Conservation (phyloP, 2,888 invertebrate species). For the Cephus spinipes region DNA sequence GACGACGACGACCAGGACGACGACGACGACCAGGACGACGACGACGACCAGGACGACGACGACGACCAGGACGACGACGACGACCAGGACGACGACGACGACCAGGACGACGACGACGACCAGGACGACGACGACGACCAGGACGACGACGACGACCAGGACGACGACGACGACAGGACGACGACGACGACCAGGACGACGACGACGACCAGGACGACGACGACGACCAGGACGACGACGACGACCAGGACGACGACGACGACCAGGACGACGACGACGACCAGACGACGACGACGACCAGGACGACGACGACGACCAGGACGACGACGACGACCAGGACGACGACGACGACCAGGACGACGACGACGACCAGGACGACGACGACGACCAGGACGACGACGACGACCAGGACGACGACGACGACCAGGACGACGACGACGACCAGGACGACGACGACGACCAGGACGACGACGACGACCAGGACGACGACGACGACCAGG, state of each 20-base stretch:
- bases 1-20: neutral
- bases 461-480: neutral
- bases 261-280: neutral
- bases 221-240: neutral
- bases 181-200: neutral
- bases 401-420: neutral
- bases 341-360: neutral
- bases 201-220: neutral
- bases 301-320: neutral
- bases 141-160: neutral
- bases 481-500: neutral
- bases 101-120: neutral
- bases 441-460: neutral
- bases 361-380: neutral
- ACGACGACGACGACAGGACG: neutral
- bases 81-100: neutral
- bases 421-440: neutral
- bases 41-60: neutral
- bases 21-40: neutral
- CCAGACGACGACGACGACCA: no score
- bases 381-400: neutral
- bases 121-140: neutral
- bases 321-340: neutral
- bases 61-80: neutral
- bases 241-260: neutral